These are phyloP conservation scores for Muscicapa comitata DNA, from an alignment of 2,797 vertebrate genomes.

Conservation along the genomic window DNA sequence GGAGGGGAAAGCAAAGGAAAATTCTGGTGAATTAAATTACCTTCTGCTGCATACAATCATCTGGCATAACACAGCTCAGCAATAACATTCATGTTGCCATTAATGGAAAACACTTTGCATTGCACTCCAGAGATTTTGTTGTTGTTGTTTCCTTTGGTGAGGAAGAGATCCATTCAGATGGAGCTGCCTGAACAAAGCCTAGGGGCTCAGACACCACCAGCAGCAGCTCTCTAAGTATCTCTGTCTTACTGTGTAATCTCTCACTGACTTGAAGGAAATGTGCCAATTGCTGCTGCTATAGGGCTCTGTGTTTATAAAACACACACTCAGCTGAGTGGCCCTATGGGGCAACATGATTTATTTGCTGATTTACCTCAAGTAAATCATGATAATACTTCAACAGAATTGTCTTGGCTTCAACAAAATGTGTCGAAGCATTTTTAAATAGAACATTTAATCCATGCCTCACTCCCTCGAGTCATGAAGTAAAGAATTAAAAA, in stretches of 20 bases:
- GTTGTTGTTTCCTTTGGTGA: not conserved
- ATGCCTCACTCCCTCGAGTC: not conserved
- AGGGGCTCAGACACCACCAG: constrained; percentile 38
- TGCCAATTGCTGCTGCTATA: not conserved
- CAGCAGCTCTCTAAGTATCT: constrained; percentile 37
- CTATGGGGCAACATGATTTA: constrained; percentile 33
- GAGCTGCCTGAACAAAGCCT: constrained; percentile 57
- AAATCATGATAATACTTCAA: constrained; percentile 44
- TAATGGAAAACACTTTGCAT: not conserved
- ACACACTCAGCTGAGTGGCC: not conserved
- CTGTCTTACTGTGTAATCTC: constrained; percentile 26
- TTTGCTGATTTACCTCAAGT: constrained; percentile 44
- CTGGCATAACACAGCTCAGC: not conserved
- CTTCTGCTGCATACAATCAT: constrained; percentile 37
- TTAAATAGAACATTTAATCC: not conserved
- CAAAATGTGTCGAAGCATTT: constrained; percentile 18
- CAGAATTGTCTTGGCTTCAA: constrained; percentile 14
- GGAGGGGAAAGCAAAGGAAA: constrained; percentile 24
- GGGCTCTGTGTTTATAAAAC: not conserved
- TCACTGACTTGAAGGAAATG: not conserved
- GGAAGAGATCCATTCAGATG: constrained; percentile 37
- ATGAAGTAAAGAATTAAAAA: not conserved
- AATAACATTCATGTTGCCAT: not conserved
- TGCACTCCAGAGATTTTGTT: constrained; percentile 38
- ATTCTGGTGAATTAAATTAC: constrained; percentile 39